Conservation (phyloP, 30 jellyfish, hydroid and myxozoan genomes). For the Calvadosia cruxmelitensis region DNA sequence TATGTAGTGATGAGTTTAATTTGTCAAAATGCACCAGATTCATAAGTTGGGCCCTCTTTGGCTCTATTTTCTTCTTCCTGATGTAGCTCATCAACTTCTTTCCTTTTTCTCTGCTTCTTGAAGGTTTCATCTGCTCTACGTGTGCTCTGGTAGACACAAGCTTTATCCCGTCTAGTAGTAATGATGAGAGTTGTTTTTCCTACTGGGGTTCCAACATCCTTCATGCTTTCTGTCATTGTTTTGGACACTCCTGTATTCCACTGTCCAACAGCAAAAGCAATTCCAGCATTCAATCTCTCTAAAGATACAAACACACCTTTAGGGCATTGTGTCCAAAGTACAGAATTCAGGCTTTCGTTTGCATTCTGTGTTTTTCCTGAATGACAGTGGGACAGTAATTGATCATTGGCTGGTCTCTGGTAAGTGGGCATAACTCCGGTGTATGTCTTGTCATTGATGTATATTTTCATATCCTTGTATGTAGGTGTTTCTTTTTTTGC, state of each 20-base stretch:
- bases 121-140: not conserved
- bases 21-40: slow-evolving; percentile 4
- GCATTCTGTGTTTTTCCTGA: slow-evolving; percentile 2
- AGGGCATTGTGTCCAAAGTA: not conserved
- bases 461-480: not conserved
- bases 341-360: not conserved
- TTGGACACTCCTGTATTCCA: slow-evolving; percentile 2
- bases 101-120: slow-evolving; percentile 1
- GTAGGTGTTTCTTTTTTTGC: not conserved
- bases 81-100: not conserved
- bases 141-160: not conserved
- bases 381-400: not conserved
- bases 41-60: slow-evolving; percentile 11
- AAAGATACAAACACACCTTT: slow-evolving; percentile 1
- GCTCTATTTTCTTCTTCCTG: not conserved
- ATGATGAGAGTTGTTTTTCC: not conserved
- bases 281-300: not conserved
- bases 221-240: slow-evolving; percentile 2
- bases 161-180: not conserved
- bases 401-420: not conserved
- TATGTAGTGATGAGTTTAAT: too few species aligned
- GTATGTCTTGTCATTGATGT: slow-evolving; percentile 1
- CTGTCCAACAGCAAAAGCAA: slow-evolving; percentile 1
- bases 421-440: not conserved
- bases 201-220: slow-evolving; percentile 1